These are phyloP conservation scores for Clunio marinus DNA, from an alignment of 2,888 invertebrate genomes.

Conservation along the genomic window DNA sequence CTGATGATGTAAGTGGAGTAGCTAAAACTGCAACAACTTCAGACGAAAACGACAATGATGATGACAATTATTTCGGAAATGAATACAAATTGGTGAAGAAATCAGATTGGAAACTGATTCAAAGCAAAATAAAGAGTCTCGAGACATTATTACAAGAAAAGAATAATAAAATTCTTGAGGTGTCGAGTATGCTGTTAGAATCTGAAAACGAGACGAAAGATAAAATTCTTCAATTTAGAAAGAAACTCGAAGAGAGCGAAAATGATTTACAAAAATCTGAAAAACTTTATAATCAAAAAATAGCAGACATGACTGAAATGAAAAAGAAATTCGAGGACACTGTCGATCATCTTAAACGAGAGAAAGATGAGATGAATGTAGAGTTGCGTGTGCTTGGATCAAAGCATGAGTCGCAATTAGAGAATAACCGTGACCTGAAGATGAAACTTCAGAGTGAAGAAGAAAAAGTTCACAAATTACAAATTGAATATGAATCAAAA, in stretches of 20 bases:
- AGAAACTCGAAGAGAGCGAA: conserved; percentile 40
- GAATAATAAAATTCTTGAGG: conserved; percentile 50
- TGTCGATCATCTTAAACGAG: conserved; percentile 41
- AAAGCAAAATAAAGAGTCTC: conserved; percentile 52
- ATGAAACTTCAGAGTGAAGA: conserved; percentile 45
- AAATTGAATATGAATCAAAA: conserved; percentile 43
- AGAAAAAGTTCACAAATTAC: conserved; percentile 45
- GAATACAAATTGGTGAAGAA: conserved; percentile 37
- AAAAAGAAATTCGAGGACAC: conserved; percentile 34
- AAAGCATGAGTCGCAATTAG: conserved; percentile 44
- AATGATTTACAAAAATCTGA: conserved; percentile 40
- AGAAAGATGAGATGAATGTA: conserved; percentile 45
- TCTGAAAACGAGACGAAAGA: conserved; percentile 48
- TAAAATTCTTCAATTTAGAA: conserved; percentile 44
- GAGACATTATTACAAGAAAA: conserved; percentile 50
- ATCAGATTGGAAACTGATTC: conserved; percentile 42
- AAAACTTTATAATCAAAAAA: conserved; percentile 29
- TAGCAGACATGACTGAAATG: conserved; percentile 25
- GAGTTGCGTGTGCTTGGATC: conserved; percentile 46
- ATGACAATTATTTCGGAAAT: conserved; percentile 1
- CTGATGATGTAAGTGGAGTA: conserved; percentile 44
- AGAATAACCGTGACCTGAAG: conserved; percentile 43
- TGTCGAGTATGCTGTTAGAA: conserved; percentile 48
- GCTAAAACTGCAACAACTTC: conserved; percentile 43
- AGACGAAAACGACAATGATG: conserved; percentile 44